Conservation (phyloP, 2,113 vertebrate genomes). For the Zootoca vivipara region DNA sequence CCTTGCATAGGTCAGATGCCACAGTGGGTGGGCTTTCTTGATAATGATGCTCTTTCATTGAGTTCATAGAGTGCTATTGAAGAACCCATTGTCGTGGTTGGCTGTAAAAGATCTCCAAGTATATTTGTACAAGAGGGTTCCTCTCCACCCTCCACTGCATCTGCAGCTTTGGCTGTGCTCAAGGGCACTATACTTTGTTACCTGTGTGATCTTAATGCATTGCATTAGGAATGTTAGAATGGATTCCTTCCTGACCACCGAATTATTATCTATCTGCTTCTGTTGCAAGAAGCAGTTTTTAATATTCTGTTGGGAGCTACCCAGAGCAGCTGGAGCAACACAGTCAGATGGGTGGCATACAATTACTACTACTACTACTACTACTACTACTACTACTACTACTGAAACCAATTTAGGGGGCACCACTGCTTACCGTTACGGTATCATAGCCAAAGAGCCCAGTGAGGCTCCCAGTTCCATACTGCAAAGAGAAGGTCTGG, state of each 20-base stretch:
- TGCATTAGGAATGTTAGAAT: not conserved
- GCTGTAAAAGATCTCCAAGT: not conserved
- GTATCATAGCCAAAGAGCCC: constrained; percentile 72
- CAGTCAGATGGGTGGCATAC: too few species aligned
- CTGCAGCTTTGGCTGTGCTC: not conserved
- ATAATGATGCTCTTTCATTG: not conserved
- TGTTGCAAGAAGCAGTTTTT: not conserved
- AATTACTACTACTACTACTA: too few species aligned
- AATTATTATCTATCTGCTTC: not conserved
- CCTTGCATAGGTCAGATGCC: not conserved
- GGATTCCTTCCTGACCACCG: not conserved
- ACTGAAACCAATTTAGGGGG: not conserved
- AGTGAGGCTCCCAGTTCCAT: constrained; percentile 61
- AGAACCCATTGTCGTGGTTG: not conserved
- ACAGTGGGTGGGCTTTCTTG: not conserved
- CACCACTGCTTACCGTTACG: constrained; percentile 54
- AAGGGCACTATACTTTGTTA: not conserved
- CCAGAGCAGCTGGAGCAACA: too few species aligned
- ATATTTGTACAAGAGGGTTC: not conserved
- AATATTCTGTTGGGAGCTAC: too few species aligned
- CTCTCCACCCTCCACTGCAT: not conserved
- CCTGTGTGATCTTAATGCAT: not conserved
- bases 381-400: too few species aligned
- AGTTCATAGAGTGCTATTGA: not conserved
- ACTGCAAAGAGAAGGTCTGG: constrained; percentile 67